Percentiles rank a stretch among this genome's conserved stretches.
phyloP scores from a whole-genome alignment of 2,113 vertebrate genomes.

The Paralichthys olivaceus region DNA sequence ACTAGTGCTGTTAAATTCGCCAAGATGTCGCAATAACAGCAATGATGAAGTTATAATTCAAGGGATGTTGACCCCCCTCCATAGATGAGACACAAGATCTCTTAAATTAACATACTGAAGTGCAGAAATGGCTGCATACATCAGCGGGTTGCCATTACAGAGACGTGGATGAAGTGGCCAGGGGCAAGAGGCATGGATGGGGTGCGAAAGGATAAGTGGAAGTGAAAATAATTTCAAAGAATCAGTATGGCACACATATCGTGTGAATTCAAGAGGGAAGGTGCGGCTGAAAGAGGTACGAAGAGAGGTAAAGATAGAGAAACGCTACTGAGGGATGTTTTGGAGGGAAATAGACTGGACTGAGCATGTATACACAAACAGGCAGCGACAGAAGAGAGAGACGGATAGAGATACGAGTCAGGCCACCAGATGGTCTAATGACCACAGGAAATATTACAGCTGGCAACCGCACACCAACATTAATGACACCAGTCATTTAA shows the following conservation, averaged over 20 bases:
- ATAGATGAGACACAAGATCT: slow-evolving; percentile 39
- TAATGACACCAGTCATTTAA: slow-evolving; percentile 74
- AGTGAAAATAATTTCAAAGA: slow-evolving; percentile 2
- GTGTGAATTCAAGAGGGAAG: neutral
- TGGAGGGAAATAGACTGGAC: neutral
- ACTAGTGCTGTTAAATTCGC: neutral
- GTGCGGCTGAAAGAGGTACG: neutral
- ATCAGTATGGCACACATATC: neutral
- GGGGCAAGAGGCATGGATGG: slow-evolving; percentile 25
- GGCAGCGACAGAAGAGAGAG: slow-evolving; percentile 23
- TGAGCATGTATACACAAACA: slow-evolving; percentile 16
- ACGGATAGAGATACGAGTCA: slow-evolving; percentile 56
- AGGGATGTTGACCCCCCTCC: slow-evolving; percentile 42
- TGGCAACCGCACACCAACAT: slow-evolving; percentile 69
- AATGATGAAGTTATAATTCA: slow-evolving; percentile 48
- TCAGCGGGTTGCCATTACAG: slow-evolving; percentile 53
- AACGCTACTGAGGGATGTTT: neutral
- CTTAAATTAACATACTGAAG: slow-evolving; percentile 50
- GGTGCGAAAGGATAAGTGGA: slow-evolving; percentile 2
- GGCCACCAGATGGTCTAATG: slow-evolving; percentile 79
- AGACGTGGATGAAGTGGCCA: slow-evolving; percentile 38
- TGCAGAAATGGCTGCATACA: slow-evolving; percentile 51
- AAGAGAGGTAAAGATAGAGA: neutral
- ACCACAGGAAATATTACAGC: slow-evolving; percentile 79
- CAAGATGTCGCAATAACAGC: slow-evolving; percentile 13